Evolutionary conservation across 2,888 invertebrate genomes (phyloP).

Genomic region (Leptogaster cylindrica): DNA sequence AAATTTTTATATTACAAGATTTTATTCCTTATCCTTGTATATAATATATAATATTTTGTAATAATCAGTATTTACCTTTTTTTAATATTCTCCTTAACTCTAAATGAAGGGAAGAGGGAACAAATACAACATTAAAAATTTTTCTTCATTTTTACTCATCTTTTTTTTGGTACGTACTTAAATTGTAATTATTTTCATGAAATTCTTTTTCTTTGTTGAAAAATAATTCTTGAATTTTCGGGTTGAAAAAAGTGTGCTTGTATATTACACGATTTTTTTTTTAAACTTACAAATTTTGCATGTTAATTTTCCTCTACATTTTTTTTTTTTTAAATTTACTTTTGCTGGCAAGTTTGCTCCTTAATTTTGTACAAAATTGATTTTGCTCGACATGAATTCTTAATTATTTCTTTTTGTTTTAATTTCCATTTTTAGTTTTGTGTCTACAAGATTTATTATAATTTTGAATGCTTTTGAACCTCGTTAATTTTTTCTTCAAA

Average conservation of each 20-base stretch:
- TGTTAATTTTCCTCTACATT: background rate
- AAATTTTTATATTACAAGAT: conserved; percentile 40
- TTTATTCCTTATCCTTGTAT: conserved; percentile 38
- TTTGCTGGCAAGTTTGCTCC: conserved; percentile 1
- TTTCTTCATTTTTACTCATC: too few species aligned
- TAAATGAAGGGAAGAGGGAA: conserved; percentile 37
- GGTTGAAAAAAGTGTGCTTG: conserved; percentile 1
- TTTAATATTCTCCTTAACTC: conserved; percentile 28
- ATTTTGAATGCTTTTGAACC: conserved; percentile 1
- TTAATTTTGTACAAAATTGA: conserved; percentile 12
- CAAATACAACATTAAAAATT: conserved; percentile 40
- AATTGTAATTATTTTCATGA: conserved; percentile 8
- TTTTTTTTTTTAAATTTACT: background rate
- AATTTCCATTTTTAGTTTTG: conserved; percentile 2
- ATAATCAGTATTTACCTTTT: conserved; percentile 35
- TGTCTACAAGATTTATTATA: background rate
- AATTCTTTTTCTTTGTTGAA: conserved; percentile 5
- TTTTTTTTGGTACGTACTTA: conserved; percentile 30
- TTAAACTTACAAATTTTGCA: background rate
- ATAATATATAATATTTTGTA: conserved; percentile 40
- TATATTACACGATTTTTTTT: conserved; percentile 16
- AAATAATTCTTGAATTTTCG: conserved; percentile 14
- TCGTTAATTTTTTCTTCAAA: background rate
- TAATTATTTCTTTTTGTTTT: too few species aligned
- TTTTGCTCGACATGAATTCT: background rate